Conservation (phyloP, 2,888 invertebrate species). For the Oxystoma pomonae region DNA sequence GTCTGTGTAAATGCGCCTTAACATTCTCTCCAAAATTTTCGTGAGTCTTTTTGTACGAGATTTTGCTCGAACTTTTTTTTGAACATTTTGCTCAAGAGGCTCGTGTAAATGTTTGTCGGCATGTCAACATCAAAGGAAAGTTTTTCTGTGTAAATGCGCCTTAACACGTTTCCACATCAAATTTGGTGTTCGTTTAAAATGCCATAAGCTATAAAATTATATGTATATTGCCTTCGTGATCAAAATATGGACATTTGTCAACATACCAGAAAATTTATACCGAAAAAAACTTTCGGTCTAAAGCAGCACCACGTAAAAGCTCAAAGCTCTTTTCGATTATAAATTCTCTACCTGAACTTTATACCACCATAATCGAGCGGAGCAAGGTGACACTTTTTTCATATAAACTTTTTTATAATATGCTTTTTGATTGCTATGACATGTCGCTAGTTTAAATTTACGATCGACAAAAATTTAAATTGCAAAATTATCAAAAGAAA, state of each 20-base stretch:
- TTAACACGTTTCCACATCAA: neutral
- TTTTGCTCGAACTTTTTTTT: too few relatives aligned
- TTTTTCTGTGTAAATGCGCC: too few relatives aligned
- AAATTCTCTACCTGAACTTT: slow-evolving; percentile 20
- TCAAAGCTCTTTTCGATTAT: neutral
- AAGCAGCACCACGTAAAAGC: neutral
- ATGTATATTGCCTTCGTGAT: slow-evolving; percentile 30
- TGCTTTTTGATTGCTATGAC: slow-evolving; percentile 11
- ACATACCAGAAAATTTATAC: slow-evolving; percentile 17
- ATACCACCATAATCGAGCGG: slow-evolving; percentile 7
- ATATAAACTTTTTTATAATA: slow-evolving; percentile 10
- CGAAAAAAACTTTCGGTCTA: slow-evolving; percentile 4
- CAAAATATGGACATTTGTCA: slow-evolving; percentile 38
- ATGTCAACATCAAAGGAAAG: too few relatives aligned
- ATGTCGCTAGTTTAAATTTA: slow-evolving; percentile 18
- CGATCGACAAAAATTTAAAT: slow-evolving; percentile 16
- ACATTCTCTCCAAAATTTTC: too few relatives aligned
- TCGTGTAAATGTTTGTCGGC: too few relatives aligned
- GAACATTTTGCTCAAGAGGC: too few relatives aligned
- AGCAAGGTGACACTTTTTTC: slow-evolving; percentile 14
- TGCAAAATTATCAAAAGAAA: too few relatives aligned
- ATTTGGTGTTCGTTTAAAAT: neutral
- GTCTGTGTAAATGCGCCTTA: too few relatives aligned
- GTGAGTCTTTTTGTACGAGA: too few relatives aligned
- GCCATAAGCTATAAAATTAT: slow-evolving; percentile 1